These are phyloP conservation scores for Onychomys leucogaster DNA, from an alignment of 2,797 vertebrate genomes.

Conservation along the genomic window DNA sequence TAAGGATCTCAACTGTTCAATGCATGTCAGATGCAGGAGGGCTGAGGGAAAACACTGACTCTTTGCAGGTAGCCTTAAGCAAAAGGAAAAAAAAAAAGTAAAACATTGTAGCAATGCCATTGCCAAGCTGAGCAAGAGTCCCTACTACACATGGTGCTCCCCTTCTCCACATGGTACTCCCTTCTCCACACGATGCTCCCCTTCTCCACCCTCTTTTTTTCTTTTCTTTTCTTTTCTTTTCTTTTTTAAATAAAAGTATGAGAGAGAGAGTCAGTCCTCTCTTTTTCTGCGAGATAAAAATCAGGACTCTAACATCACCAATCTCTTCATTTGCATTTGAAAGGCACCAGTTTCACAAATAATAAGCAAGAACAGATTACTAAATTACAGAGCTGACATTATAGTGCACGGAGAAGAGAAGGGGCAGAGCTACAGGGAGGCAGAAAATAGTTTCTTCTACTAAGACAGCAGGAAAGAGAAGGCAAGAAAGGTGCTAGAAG, in stretches of 20 bases:
- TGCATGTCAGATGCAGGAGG: neutral
- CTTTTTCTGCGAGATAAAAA: constrained; percentile 22
- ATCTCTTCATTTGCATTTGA: constrained; percentile 58
- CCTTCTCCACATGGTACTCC: too few species aligned
- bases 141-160: neutral
- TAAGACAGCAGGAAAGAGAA: constrained; percentile 67
- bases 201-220: too few species aligned
- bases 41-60: neutral
- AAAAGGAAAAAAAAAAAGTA: neutral
- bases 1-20: neutral
- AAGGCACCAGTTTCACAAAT: constrained; percentile 63
- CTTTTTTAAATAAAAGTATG: neutral
- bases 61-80: neutral
- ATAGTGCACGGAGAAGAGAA: neutral
- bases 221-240: too few species aligned
- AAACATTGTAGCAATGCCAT: neutral
- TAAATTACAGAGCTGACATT: constrained; percentile 62
- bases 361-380: constrained; percentile 54
- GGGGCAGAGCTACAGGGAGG: neutral
- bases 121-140: neutral
- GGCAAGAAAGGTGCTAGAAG: constrained; percentile 66
- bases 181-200: too few species aligned
- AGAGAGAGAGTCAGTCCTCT: neutral
- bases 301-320: constrained; percentile 51
- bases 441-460: constrained; percentile 48